Evolutionary conservation across 1,140 invertebrate genomes (phyloP).

Genomic region (Drosophila trapezifrons): DNA sequence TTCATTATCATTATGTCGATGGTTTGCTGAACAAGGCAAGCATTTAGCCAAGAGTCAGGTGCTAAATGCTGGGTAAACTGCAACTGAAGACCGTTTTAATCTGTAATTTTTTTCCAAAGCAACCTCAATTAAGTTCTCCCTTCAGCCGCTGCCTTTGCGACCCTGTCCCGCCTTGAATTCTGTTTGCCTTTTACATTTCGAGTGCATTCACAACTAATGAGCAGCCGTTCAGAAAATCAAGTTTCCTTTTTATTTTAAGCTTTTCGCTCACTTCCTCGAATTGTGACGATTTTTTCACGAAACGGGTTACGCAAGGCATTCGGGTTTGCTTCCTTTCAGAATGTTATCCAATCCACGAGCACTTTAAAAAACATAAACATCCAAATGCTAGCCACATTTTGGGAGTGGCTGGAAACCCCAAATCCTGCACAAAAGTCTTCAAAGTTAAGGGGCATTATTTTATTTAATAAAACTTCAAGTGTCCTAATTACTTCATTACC

Average conservation of each 20-base stretch:
- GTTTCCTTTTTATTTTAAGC: conserved; percentile 54
- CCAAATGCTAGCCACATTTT: neutral
- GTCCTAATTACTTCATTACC: neutral
- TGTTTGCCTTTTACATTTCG: conserved; percentile 57
- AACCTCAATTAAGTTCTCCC: conserved; percentile 44
- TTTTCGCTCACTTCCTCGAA: conserved; percentile 30
- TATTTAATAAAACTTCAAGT: neutral
- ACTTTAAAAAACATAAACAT: conserved; percentile 3
- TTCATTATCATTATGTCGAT: conserved; percentile 38
- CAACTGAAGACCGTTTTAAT: conserved; percentile 14
- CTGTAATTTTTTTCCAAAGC: conserved; percentile 24
- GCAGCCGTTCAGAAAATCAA: conserved; percentile 29
- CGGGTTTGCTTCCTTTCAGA: conserved; percentile 15
- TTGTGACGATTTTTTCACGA: conserved; percentile 12
- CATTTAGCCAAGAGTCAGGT: conserved; percentile 29
- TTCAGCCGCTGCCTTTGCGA: conserved; percentile 37
- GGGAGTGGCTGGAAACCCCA: no score
- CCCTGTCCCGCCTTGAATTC: conserved; percentile 58
- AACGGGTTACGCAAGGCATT: conserved; percentile 24
- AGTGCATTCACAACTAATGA: conserved; percentile 41
- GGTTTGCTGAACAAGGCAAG: conserved; percentile 18
- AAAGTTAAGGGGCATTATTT: no score
- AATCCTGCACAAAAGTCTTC: no score
- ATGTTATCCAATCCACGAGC: neutral
- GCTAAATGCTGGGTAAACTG: conserved; percentile 25